Conservation (phyloP, 2,113 vertebrate species). For the Cottus gobio region DNA sequence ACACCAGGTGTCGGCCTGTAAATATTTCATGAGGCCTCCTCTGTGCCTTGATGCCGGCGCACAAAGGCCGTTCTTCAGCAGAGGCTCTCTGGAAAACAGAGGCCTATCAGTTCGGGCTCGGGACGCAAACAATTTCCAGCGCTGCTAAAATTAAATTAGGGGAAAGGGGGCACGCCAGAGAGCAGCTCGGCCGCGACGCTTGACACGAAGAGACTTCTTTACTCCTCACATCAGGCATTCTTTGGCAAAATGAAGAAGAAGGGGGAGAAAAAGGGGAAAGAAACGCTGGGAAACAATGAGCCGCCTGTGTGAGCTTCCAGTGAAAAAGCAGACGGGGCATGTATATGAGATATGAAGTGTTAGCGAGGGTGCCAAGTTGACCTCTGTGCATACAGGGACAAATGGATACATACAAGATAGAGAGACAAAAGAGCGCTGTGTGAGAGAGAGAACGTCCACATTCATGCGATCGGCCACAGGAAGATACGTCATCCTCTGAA, state of each 20-base stretch:
- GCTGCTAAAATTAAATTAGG: slow-evolving; percentile 82
- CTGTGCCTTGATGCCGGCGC: slow-evolving; percentile 52
- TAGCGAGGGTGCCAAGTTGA: slow-evolving; percentile 54
- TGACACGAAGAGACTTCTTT: slow-evolving; percentile 59
- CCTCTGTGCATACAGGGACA: slow-evolving; percentile 56
- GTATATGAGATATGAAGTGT: slow-evolving; percentile 55
- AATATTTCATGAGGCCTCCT: slow-evolving; percentile 80
- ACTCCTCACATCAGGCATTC: slow-evolving; percentile 74
- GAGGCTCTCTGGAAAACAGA: slow-evolving; percentile 70
- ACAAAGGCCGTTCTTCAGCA: slow-evolving; percentile 76
- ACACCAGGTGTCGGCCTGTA: slow-evolving; percentile 80
- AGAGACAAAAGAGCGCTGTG: slow-evolving; percentile 47
- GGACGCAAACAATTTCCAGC: slow-evolving; percentile 71
- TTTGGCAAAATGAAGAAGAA: slow-evolving; percentile 46
- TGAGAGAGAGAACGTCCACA: slow-evolving; percentile 23
- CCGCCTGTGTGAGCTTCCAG: slow-evolving; percentile 70
- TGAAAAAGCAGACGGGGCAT: slow-evolving; percentile 50
- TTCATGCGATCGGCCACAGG: slow-evolving; percentile 13
- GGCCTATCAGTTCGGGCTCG: slow-evolving; percentile 71
- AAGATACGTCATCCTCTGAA: slow-evolving; percentile 31
- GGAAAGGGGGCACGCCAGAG: too few relatives aligned
- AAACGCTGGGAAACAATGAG: slow-evolving; percentile 69
- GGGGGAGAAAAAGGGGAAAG: slow-evolving; percentile 2
- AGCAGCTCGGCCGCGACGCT: slow-evolving; percentile 57
- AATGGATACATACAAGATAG: slow-evolving; percentile 33